phyloP scores from a whole-genome alignment of 2,113 vertebrate genomes.

The Synchiropus splendidus region DNA sequence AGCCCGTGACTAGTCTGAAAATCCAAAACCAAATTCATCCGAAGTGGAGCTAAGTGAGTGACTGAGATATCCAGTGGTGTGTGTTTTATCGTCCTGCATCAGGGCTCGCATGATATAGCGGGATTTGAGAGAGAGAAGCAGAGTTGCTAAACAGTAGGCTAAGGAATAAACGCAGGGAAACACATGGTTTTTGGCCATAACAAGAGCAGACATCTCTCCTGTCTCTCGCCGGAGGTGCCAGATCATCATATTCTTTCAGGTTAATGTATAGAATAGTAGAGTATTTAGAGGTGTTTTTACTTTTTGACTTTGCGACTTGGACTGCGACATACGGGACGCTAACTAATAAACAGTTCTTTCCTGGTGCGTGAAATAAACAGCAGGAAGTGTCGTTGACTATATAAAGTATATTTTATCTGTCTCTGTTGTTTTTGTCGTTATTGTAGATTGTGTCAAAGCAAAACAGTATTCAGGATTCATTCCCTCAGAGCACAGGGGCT shows the following conservation, averaged over 20 bases:
- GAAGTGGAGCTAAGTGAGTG: too few relatives aligned
- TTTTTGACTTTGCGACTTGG: slow-evolving; percentile 8
- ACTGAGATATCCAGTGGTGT: too few relatives aligned
- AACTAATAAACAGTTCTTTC: background rate
- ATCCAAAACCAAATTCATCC: too few relatives aligned
- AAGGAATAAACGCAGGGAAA: slow-evolving; percentile 15
- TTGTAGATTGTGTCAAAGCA: slow-evolving; percentile 14
- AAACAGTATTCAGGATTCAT: slow-evolving; percentile 43
- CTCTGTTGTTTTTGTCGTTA: slow-evolving; percentile 2
- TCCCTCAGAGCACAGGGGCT: slow-evolving; percentile 29
- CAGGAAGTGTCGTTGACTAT: too few relatives aligned
- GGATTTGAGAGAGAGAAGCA: background rate
- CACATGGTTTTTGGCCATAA: slow-evolving; percentile 22
- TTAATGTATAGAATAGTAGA: slow-evolving; percentile 10
- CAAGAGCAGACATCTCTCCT: slow-evolving; percentile 7
- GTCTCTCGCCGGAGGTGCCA: slow-evolving; percentile 20
- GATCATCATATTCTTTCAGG: slow-evolving; percentile 20
- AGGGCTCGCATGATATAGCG: too few relatives aligned
- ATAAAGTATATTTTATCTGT: background rate
- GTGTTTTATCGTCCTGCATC: background rate
- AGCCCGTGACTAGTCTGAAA: too few relatives aligned
- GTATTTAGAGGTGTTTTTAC: slow-evolving; percentile 13
- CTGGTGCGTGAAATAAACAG: too few relatives aligned
- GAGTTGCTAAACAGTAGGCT: background rate
- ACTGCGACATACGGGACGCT: background rate